phyloP scores from a whole-genome alignment of 2,797 vertebrate species.

The Coregonus suidteri region DNA sequence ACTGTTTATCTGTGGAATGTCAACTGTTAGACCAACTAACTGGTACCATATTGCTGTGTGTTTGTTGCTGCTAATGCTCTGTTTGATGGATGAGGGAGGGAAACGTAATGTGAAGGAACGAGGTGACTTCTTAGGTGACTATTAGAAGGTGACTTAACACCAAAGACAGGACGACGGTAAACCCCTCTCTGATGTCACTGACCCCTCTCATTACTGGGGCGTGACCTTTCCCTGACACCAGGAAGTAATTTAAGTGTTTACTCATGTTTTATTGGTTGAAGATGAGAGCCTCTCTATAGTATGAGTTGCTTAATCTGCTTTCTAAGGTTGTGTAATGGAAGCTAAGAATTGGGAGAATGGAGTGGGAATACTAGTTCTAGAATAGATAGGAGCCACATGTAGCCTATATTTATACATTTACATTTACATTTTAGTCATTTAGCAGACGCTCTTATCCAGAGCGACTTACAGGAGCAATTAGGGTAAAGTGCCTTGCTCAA shows the following conservation, averaged over 20 bases:
- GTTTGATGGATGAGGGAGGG: background rate
- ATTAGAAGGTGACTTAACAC: background rate
- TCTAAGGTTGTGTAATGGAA: background rate
- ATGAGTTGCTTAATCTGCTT: background rate
- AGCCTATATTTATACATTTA: too few relatives aligned
- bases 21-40: background rate
- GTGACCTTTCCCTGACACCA: conserved; percentile 24
- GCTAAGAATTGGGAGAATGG: background rate
- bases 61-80: too few relatives aligned
- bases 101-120: background rate
- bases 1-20: background rate
- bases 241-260: conserved; percentile 21
- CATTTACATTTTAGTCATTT: too few relatives aligned
- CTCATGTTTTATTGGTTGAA: conserved; percentile 9
- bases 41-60: background rate
- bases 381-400: too few relatives aligned
- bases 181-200: background rate
- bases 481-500: too few relatives aligned
- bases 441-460: too few relatives aligned
- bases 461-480: too few relatives aligned
- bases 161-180: background rate
- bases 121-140: too few relatives aligned
- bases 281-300: background rate
- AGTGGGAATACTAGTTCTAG: background rate
- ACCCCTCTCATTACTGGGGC: conserved; percentile 5